Evolutionary conservation across 2,113 vertebrate genomes (phyloP), one percentile per base, ranked within the genome.

Genomic region (Mastomys coucha): DNA sequence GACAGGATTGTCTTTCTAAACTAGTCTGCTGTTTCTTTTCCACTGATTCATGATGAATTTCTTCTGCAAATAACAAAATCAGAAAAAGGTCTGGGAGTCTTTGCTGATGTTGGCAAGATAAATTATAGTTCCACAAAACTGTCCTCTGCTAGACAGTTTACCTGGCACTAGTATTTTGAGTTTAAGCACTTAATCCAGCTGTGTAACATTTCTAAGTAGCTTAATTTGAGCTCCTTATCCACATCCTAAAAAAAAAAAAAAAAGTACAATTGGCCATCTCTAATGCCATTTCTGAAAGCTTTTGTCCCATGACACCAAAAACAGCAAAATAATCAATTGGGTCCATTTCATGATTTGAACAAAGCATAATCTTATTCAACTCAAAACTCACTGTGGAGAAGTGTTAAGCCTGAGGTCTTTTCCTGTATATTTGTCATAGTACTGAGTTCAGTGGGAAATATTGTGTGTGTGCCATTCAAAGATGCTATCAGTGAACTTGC

Each of bases 381-480:
- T 98, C 42, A 92, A 97, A 92, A 97, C 0, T 0, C 89, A 88
- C 11, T 91, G 93, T 88, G 65, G 28, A 95, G 85, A 91, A 77
- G 89, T 95, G 53, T 92, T 94, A 93, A 87, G 91, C 69, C 87
- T 96, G 70, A 89, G 97, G 97, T 96, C 72, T 88, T 82, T 87
- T 87, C 91, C 51, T 93, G 73, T 53, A 42, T 77, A 98, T 95
- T 85, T 95, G 93, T 96, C 94, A 95, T 95, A 72, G 67, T 93
- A 94, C 88, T 77, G 97, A 97, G 98, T 97, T 77, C 78, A 93
- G 89, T 97, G 95, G 89, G 95, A 95, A 98, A 97, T 73, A 91
- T 76, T n/a, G n/a, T n/a, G n/a, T 77, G 67, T 96, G 20, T 92
- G 88, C 89, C 17, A 89, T 97, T 97, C 53, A 16, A 91, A 78